Percentiles rank a stretch among this genome's conserved stretches.
Evolutionary conservation across 1,140 invertebrate genomes (phyloP).

Genomic region (Lepidurus packardi): DNA sequence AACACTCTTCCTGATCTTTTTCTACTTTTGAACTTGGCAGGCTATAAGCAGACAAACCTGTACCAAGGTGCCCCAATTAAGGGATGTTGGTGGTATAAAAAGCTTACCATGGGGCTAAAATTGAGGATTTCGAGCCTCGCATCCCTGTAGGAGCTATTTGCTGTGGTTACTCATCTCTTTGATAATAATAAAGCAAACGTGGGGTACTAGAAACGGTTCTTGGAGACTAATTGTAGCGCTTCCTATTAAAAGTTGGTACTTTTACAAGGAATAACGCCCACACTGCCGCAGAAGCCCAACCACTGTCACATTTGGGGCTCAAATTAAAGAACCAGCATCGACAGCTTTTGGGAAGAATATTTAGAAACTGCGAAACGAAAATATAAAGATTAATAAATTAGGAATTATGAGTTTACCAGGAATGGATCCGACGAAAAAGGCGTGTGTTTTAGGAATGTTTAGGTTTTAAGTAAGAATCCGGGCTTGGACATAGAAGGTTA

Average conservation of each 20-base stretch:
- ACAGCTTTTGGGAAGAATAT: not conserved
- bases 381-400: not conserved
- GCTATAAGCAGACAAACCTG: not conserved
- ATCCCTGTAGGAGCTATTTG: too few relatives aligned
- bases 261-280: too few relatives aligned
- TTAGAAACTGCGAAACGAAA: not conserved
- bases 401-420: not conserved
- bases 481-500: not conserved
- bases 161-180: too few relatives aligned
- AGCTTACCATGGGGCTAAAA: not conserved
- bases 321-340: too few relatives aligned
- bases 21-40: slow-evolving; percentile 20
- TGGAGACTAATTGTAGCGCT: too few relatives aligned
- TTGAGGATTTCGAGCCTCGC: too few relatives aligned
- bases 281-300: too few relatives aligned
- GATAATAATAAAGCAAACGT: too few relatives aligned
- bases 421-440: not conserved
- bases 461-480: not conserved
- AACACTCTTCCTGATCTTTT: not conserved
- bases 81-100: not conserved
- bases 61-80: not conserved
- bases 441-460: not conserved
- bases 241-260: too few relatives aligned
- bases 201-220: too few relatives aligned
- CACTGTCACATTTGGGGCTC: too few relatives aligned